phyloP scores from a whole-genome alignment of 92 coral and sea anemone species.

The Scolanthus callimorphus region DNA sequence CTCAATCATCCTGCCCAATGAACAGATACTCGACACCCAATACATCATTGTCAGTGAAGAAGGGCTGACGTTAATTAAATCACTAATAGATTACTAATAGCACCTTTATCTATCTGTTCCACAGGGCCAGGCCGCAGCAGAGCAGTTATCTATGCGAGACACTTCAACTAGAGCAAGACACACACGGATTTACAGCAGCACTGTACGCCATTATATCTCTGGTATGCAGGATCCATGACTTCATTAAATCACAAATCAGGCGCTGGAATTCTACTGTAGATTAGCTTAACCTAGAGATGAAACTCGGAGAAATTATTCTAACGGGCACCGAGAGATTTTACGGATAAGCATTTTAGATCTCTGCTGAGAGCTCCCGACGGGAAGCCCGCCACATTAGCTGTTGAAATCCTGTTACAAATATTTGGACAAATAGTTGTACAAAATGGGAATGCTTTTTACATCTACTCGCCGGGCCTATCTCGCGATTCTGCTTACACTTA shows the following conservation, averaged over 20 bases:
- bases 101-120: conserved; percentile 32
- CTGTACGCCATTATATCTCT: not conserved
- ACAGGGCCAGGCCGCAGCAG: conserved; percentile 41
- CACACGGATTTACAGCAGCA: not conserved
- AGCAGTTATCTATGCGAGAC: conserved; percentile 2
- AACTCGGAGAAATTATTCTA: not conserved
- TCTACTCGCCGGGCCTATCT: not conserved
- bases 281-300: not conserved
- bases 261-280: conserved; percentile 6
- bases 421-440: not conserved
- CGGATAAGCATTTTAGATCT: not conserved
- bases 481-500: conserved; percentile 29
- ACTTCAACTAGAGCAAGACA: no score
- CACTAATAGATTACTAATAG: conserved; percentile 87
- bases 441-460: not conserved
- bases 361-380: conserved; percentile 1
- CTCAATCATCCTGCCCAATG: not conserved
- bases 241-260: conserved; percentile 29
- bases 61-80: conserved; percentile 31
- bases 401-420: not conserved
- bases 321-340: not conserved
- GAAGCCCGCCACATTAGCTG: not conserved
- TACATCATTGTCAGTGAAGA: conserved; percentile 33
- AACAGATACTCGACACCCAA: conserved; percentile 24
- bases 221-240: conserved; percentile 31